phyloP scores from a whole-genome alignment of 2,888 invertebrate species.

The Pheosia gnoma region DNA sequence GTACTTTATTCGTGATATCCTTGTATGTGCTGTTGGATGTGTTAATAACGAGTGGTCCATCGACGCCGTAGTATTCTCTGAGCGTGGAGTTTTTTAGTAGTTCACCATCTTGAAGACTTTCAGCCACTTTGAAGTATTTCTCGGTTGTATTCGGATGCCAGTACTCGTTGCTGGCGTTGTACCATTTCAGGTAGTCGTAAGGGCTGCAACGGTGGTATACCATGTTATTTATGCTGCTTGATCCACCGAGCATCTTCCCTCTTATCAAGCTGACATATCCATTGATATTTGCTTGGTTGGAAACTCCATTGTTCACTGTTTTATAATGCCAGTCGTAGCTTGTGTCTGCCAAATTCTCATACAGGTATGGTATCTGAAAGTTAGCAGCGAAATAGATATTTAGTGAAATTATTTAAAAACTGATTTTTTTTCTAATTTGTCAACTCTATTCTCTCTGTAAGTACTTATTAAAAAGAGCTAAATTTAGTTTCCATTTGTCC shows the following conservation, averaged over 20 bases:
- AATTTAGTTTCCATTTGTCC: no score
- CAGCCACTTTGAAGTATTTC: slow-evolving; percentile 13
- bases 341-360: neutral
- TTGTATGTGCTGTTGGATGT: neutral
- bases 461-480: no score
- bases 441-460: no score
- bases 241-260: slow-evolving; percentile 84
- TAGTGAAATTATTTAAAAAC: neutral
- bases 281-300: slow-evolving; percentile 85
- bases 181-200: slow-evolving; percentile 78
- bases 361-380: neutral
- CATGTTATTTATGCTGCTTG: slow-evolving; percentile 81
- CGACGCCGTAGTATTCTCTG: neutral
- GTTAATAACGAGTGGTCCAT: neutral
- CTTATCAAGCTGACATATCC: slow-evolving; percentile 71
- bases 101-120: slow-evolving; percentile 12
- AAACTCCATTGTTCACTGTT: slow-evolving; percentile 88
- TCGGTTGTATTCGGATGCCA: slow-evolving; percentile 11
- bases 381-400: neutral
- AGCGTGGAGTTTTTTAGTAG: neutral
- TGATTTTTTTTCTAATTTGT: no score
- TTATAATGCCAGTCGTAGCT: slow-evolving; percentile 83
- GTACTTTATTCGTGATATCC: neutral
- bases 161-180: slow-evolving; percentile 64
- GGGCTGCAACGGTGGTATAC: slow-evolving; percentile 75